These are phyloP conservation scores for Camptogramma bilineatum DNA, from an alignment of 2,888 invertebrate species.

Conservation along the genomic window DNA sequence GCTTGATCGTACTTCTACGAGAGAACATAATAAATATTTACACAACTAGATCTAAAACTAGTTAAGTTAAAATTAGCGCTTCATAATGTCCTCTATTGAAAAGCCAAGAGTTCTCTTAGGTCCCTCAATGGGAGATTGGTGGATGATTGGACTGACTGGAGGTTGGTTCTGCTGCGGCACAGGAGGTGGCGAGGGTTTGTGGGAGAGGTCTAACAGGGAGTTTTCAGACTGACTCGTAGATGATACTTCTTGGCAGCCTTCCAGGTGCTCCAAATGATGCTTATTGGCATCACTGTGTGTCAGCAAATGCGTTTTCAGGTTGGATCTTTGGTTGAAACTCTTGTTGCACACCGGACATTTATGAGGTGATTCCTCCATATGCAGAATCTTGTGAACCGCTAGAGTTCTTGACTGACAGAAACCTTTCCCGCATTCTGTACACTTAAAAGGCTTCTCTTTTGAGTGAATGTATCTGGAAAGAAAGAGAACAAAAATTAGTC, in stretches of 20 bases:
- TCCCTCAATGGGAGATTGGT: conserved; percentile 71
- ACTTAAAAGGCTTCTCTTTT: conserved; percentile 99
- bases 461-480: conserved; percentile 96
- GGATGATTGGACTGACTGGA: conserved; percentile 54
- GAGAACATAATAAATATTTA: conserved; percentile 50
- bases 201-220: conserved; percentile 85
- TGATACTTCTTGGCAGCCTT: conserved; percentile 82
- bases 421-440: conserved; percentile 98
- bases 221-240: conserved; percentile 81
- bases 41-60: conserved; percentile 34
- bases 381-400: conserved; percentile 97
- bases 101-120: conserved; percentile 88
- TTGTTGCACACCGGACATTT: conserved; percentile 95
- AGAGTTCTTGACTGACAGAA: conserved; percentile 98
- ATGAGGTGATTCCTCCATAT: conserved; percentile 97
- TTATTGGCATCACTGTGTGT: conserved; percentile 91
- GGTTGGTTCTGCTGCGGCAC: conserved; percentile 60
- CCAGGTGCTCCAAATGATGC: conserved; percentile 78
- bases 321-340: conserved; percentile 96
- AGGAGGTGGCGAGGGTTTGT: conserved; percentile 75
- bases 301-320: conserved; percentile 94
- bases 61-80: conserved; percentile 84
- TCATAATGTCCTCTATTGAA: conserved; percentile 95
- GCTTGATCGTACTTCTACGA: conserved; percentile 37
- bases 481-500: conserved; percentile 63